phyloP scores from a whole-genome alignment of 2,113 vertebrate genomes.

The Sylvia atricapilla region DNA sequence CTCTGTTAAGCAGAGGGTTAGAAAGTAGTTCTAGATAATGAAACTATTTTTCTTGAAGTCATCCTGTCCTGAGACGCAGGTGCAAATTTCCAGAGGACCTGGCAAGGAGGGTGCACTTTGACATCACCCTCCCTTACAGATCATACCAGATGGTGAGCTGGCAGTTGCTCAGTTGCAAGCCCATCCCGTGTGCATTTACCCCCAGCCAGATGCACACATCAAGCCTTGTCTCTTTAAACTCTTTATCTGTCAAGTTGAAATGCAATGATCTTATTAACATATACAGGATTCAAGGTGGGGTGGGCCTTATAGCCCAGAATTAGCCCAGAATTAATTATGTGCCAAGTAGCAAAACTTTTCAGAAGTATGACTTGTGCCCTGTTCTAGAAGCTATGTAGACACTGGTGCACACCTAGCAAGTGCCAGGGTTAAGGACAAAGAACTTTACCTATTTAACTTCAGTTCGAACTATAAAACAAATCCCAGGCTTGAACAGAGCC shows the following conservation, averaged over 20 bases:
- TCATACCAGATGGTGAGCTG: slow-evolving; percentile 59
- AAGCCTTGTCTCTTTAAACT: slow-evolving; percentile 33
- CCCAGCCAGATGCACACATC: slow-evolving; percentile 39
- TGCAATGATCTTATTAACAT: slow-evolving; percentile 6
- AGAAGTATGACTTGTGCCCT: background rate
- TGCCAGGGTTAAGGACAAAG: background rate
- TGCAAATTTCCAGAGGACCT: slow-evolving; percentile 2
- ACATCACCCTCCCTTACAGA: slow-evolving; percentile 39
- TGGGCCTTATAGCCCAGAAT: slow-evolving; percentile 1
- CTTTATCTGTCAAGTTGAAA: slow-evolving; percentile 31
- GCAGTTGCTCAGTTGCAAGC: slow-evolving; percentile 54
- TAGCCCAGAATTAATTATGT: background rate
- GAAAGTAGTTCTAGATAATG: background rate
- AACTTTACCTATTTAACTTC: background rate
- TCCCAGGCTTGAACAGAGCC: background rate
- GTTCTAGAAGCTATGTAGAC: background rate
- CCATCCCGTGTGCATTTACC: slow-evolving; percentile 40
- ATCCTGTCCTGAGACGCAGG: background rate
- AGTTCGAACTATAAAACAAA: background rate
- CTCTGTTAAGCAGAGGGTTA: background rate
- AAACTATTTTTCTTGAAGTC: slow-evolving; percentile 3
- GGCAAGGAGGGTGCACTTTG: slow-evolving; percentile 27
- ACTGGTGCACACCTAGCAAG: background rate
- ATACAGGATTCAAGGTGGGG: background rate
- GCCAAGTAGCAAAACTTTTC: background rate